phyloP scores from a whole-genome alignment of 2,113 vertebrate species.

The Boleophthalmus pectinirostris region DNA sequence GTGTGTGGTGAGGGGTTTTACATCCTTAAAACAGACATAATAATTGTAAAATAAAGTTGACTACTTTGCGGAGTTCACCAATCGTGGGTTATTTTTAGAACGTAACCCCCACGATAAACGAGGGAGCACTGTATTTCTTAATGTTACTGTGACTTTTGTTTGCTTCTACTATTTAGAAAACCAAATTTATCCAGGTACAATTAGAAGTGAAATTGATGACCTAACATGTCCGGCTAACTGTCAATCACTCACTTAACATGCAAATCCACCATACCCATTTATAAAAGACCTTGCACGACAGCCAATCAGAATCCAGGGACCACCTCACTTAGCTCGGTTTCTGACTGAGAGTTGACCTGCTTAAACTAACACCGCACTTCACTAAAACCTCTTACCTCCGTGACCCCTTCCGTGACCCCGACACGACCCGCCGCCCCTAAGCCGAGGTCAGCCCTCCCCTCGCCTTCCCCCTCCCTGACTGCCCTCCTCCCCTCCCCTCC shows the following conservation, averaged over 20 bases:
- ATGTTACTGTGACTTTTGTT: no score
- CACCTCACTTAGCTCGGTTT: slow-evolving; percentile 55
- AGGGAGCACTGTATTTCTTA: no score
- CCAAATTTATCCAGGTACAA: no score
- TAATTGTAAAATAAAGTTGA: no score
- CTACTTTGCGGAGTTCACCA: no score
- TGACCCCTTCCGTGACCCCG: slow-evolving; percentile 61
- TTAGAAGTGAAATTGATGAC: neutral
- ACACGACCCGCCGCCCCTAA: slow-evolving; percentile 57
- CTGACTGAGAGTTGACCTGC: slow-evolving; percentile 66
- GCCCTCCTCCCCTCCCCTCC: slow-evolving; percentile 16
- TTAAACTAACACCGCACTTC: slow-evolving; percentile 59
- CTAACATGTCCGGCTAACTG: slow-evolving; percentile 46
- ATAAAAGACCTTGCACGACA: slow-evolving; percentile 27
- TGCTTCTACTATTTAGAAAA: no score
- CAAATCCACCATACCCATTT: slow-evolving; percentile 59
- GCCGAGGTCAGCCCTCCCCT: slow-evolving; percentile 50
- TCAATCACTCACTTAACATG: slow-evolving; percentile 69
- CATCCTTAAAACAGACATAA: no score
- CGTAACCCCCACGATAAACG: no score
- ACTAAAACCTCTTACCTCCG: slow-evolving; percentile 39
- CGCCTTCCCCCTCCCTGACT: slow-evolving; percentile 7
- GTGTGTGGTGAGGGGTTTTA: no score
- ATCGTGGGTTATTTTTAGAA: no score
- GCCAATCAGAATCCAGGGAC: slow-evolving; percentile 47